Base-by-base conservation (phyloP, 2,888 invertebrate genomes). In the Campoletis raptor region DNA sequence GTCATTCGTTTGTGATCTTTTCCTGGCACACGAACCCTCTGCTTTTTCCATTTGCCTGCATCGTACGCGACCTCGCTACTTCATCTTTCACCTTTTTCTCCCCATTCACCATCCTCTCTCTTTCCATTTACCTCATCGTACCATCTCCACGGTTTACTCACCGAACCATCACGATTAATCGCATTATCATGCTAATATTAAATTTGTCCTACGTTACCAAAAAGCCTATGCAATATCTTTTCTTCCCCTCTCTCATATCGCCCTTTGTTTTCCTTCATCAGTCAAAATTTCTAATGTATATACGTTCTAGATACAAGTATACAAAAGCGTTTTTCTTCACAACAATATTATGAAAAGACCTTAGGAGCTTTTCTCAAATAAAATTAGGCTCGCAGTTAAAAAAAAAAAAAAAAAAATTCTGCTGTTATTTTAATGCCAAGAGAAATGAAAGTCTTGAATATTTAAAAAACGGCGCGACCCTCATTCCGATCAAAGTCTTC, bases 121-220 rank as follows among this genome's bases (percentile, higher is more conserved):
- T 81, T 81, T 64, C 79, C 45, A 83, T 73, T 61, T 74, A 64
- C 69, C 40, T 42, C 74, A 64, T 72, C 76, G 67, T 77, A 81
- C 82, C 84, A 87, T 86, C 57, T 85, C 52, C 70, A 57, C 69
- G 69, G 85, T 85, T 74, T 76, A 48, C 57, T 66, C 48, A 66
- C 85, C 85, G 66, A 84, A 77, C 70, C 45, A 86, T 87, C 85
- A 88, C 76, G 84, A 88, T 88, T 90, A 91, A 92, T 93, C 90
- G 90, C 89, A 91, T 92, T 91, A 91, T 89, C 90, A 91, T 91
- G 90, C 89, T 92, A 91, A 93, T 93, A 92, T 91, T 92, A 91
- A 91, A 89, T 90, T 90, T 87, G 87, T 82, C 54, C 76, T 82
- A 12, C 69, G 36, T 57, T 69, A 21, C 66, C 48, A 48, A 73